Evolutionary conservation across 2,888 invertebrate genomes (phyloP), one percentile per base, ranked within the genome.

Genomic region (Priocnemis perturbator): DNA sequence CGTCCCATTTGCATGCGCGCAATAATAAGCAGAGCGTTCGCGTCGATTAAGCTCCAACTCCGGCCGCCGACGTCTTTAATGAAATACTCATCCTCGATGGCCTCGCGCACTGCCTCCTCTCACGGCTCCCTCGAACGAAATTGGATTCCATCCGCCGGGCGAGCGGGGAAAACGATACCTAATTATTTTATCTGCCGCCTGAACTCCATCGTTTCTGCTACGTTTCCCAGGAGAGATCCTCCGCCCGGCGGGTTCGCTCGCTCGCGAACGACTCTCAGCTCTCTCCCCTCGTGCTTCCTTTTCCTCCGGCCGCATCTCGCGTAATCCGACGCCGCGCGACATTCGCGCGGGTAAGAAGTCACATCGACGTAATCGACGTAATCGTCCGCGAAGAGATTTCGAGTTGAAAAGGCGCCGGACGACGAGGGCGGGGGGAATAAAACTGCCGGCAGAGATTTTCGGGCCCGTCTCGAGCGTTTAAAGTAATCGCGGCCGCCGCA

Each of bases 371-470:
- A 50, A 50, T 50, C 50, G 50, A 19, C 50, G 50, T 57, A 57
- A 57, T 57, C 57, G 57, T 17, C 57, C 57, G 57, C 57, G 57
- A 57, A 57, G 57, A 57, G 57, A 57, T 57, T 57, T n/a, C 30
- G n/a, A 4, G 30, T 17, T 57, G 30, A 57, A 30, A 57, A 37
- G 37, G 37, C 37, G 37, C 14, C 37, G 4, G 37, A 1, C 11
- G 37, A 26, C 3, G 7, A 26, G 7, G 11, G 11, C 7, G 50
- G 20, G n/a, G 50, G 2, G 50, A n/a, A 50, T 50, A 17, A 17
- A 50, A 50, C n/a, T n/a, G n/a, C n/a, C n/a, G 19, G 1, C n/a
- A 2, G 50, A 50, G 50, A 17, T 37, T 37, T 11, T 11, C 4
- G n/a, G n/a, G n/a, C 4, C 37, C 37, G 37, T 26, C 5, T 3